Base-by-base conservation (phyloP, 1,140 invertebrate species). In the Epicauta chinensis region DNA sequence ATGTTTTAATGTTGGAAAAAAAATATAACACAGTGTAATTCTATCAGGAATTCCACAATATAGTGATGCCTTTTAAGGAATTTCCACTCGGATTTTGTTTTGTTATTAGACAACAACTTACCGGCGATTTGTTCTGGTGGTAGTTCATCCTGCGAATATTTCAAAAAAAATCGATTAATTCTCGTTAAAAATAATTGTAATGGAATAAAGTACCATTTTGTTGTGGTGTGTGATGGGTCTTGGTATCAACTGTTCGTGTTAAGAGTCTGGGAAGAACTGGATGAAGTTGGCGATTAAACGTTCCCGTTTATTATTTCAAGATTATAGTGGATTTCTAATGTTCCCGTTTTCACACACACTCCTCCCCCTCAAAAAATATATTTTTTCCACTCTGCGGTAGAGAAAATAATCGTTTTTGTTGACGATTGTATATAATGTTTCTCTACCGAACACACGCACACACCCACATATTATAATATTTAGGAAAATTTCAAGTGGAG, bases 101-200 rank as follows among this genome's bases (percentile, higher is more conserved):
- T 1, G 7, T 23, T 23, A 7, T 5, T 2, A 23, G 4, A 23
- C 0, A 23, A 7, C 2, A 7, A 63, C 67, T 67, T 61, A 69
- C 67, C 67, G 42, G 67, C 67, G 38, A 69, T 59, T 58, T 69
- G 67, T 63, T 69, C 67, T 60, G 67, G 63, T 16, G 67, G 67
- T 35, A 69, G 61, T 56, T 69, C 67, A 64, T 69, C 67, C 67
- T 69, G 53, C n/a, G 42, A 67, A 66, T 47, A 41, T 34, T 11
- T 32, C n/a, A 16, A 42, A 50, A 50, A 9, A 50, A 12, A 43
- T 51, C 17, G 41, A 16, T 36, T 12, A 12, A 32, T 6, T n/a
- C n/a, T n/a, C n/a, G n/a, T n/a, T 13, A 39, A 16, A 11, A 37
- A 44, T 50, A 44, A 46, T 34, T 16, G 23, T 14, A 46, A 11